phyloP scores from a whole-genome alignment of 2,113 vertebrate species.

The Opisthocomus hoazin region DNA sequence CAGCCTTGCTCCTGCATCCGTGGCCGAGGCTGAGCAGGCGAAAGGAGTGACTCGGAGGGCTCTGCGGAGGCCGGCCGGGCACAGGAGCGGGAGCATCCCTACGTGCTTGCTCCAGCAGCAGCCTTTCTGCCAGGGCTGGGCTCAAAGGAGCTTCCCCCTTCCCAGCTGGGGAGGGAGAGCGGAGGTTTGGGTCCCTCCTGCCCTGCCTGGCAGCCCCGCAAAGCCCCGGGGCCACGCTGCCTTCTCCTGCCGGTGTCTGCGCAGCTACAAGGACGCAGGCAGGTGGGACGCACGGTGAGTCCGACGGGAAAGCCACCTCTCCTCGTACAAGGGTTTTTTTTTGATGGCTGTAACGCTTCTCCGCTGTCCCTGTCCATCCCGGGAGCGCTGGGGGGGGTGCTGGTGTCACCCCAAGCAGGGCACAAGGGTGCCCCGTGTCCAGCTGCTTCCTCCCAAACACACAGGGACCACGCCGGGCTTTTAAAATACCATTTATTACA shows the following conservation, averaged over 20 bases:
- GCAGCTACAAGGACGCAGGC: not conserved
- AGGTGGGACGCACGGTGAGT: not conserved
- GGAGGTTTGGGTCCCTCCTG: not conserved
- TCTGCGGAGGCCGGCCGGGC: not conserved
- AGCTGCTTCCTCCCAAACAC: constrained; percentile 2
- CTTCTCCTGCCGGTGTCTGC: not conserved
- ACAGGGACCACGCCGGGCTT: constrained; percentile 33
- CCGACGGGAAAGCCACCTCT: not conserved
- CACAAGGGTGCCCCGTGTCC: not conserved
- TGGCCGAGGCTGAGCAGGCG: not conserved
- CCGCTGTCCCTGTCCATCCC: not conserved
- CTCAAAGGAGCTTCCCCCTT: not conserved
- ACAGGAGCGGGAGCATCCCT: not conserved
- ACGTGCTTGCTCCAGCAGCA: accelerated
- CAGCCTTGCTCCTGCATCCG: not conserved
- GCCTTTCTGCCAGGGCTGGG: not conserved
- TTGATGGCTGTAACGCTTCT: not conserved
- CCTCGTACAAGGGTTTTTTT: accelerated
- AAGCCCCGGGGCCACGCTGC: not conserved
- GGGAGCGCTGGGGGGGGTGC: not conserved
- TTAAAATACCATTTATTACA: constrained; percentile 68
- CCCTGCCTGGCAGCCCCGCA: not conserved
- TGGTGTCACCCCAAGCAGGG: not conserved
- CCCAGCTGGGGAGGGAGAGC: not conserved
- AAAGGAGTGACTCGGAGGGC: not conserved